Percentiles rank a stretch among this genome's conserved stretches.
Conservation (phyloP, 2,113 vertebrate genomes). For the Dipodomys merriami region DNA sequence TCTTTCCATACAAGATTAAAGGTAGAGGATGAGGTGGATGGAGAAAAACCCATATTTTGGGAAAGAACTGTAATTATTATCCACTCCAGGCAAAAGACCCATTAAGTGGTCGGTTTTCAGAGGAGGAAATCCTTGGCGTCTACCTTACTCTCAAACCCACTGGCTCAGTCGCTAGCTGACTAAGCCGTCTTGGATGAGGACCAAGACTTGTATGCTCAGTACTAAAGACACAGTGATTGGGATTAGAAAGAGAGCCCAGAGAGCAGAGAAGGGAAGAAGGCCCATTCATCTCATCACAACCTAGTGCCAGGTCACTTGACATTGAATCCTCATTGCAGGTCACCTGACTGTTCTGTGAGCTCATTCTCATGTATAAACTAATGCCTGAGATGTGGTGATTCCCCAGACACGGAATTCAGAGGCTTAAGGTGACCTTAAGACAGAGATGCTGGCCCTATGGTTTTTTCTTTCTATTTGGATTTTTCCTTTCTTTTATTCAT, state of each 20-base stretch:
- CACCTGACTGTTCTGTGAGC: background rate
- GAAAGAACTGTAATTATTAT: constrained; percentile 65
- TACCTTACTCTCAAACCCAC: background rate
- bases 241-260: background rate
- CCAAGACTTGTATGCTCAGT: background rate
- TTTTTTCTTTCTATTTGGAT: background rate
- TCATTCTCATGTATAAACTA: background rate
- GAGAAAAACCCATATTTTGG: constrained; percentile 40
- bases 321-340: background rate
- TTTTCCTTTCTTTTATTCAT: background rate
- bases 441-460: background rate
- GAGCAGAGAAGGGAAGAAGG: background rate
- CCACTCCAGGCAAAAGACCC: constrained; percentile 51
- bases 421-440: background rate
- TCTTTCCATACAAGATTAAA: constrained; percentile 55
- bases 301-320: too few relatives aligned
- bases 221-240: background rate
- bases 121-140: constrained; percentile 24
- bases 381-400: background rate
- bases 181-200: background rate
- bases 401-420: background rate
- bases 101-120: constrained; percentile 49
- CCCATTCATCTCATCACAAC: background rate
- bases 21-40: background rate
- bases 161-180: background rate